Evolutionary conservation across 2,888 invertebrate genomes (phyloP), one percentile per base, ranked within the genome.

Genomic region (Lampropteryx suffumata): DNA sequence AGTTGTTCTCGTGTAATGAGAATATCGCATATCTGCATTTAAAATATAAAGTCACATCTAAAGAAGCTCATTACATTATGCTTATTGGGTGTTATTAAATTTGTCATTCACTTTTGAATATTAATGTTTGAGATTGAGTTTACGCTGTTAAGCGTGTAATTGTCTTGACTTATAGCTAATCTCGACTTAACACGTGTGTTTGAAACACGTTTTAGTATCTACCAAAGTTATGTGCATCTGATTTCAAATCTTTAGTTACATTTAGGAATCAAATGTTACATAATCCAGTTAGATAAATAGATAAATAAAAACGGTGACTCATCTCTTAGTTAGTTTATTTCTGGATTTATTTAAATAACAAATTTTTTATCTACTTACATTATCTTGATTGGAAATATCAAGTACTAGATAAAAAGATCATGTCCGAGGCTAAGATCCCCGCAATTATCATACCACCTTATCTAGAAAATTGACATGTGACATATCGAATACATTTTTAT

Each of bases 401-500:
- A 30, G n/a, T n/a, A n/a, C n/a, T n/a, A n/a, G 17, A n/a, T n/a
- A n/a, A n/a, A n/a, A n/a, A n/a, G n/a, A n/a, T n/a, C n/a, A n/a
- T n/a, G n/a, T n/a, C n/a, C 33, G 43, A 45, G 35, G 42, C 17
- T 43, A 59, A 50, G 50, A 17, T 64, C 57, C 49, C 54, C 54
- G 61, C 58, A 63, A 51, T 63, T 63, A 71, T 69, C 71, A 50
- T 50, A 64, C 63, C 50, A 59, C 69, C 54, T 73, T 75, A 82
- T 82, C 82, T 71, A 64, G 27, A 50, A 64, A 66, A 73, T 71
- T 76, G 82, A 82, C 81, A 66, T 60, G 69, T 79, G 83, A 79
- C 83, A 77, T 73, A 73, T 80, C 66, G 71, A 71, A 76, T 73
- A 72, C 62, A 68, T 72, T 79, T 77, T 79, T 73, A 70, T 73